Conservation (phyloP, 2,113 vertebrate species). For the Melanotaenia duboulayi region DNA sequence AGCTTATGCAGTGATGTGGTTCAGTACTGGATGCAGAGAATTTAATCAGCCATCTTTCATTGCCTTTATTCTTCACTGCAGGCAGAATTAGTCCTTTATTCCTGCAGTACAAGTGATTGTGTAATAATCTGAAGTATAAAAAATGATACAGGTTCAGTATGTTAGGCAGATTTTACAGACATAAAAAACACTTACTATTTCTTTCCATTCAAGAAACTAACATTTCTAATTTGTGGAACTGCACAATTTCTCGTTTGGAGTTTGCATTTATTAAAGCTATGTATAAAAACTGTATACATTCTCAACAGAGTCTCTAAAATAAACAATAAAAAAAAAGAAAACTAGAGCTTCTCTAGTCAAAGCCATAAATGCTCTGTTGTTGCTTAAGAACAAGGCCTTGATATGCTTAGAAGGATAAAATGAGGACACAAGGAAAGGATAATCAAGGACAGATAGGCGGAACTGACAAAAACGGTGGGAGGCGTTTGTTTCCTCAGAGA, state of each 20-base stretch:
- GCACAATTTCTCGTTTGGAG: neutral
- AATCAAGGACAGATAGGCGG: conserved; percentile 54
- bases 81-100: too few relatives aligned
- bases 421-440: conserved; percentile 41
- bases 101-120: too few relatives aligned
- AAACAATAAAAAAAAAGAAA: neutral
- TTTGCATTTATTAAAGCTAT: neutral
- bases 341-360: neutral
- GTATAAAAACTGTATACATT: neutral
- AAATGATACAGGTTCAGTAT: too few relatives aligned
- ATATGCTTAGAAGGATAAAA: neutral
- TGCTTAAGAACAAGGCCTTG: conserved; percentile 18
- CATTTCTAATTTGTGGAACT: neutral
- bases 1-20: neutral
- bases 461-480: conserved; percentile 35
- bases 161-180: too few relatives aligned
- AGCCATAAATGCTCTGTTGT: neutral
- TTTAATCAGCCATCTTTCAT: too few relatives aligned
- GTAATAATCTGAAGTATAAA: too few relatives aligned
- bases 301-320: conserved; percentile 4
- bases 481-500: conserved; percentile 44
- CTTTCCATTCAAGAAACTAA: neutral
- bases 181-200: neutral
- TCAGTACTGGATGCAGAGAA: too few relatives aligned
- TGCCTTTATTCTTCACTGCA: too few relatives aligned